These are phyloP conservation scores for Coelopa pilipes DNA, from an alignment of 2,888 invertebrate genomes.

Conservation along the genomic window DNA sequence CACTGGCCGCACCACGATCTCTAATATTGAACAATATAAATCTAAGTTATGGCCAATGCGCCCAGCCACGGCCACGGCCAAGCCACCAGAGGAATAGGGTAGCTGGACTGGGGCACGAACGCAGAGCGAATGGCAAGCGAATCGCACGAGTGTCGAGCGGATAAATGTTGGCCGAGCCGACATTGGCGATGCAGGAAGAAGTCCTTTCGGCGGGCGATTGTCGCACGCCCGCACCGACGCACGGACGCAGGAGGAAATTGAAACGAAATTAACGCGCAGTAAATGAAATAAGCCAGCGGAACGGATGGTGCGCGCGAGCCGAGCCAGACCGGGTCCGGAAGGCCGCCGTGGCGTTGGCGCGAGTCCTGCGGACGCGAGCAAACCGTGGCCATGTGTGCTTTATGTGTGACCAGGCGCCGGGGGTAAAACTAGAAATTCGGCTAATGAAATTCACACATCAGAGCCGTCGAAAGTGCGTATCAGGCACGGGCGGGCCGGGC, in stretches of 20 bases:
- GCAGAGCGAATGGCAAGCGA: neutral
- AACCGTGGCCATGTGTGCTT: too few species aligned
- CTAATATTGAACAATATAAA: slow-evolving; percentile 32
- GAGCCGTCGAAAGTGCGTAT: too few species aligned
- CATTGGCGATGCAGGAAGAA: too few species aligned
- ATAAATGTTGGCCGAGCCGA: neutral
- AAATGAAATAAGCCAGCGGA: neutral
- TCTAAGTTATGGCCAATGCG: slow-evolving; percentile 26
- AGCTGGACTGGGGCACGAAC: too few species aligned
- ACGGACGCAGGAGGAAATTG: slow-evolving; percentile 33
- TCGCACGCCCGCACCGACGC: neutral
- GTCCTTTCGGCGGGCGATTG: neutral
- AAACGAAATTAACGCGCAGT: slow-evolving; percentile 34
- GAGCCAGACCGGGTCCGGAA: too few species aligned
- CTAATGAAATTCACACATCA: too few species aligned
- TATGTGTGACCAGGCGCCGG: neutral
- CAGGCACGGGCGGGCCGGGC: too few species aligned
- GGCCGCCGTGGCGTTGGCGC: too few species aligned
- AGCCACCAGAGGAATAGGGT: too few species aligned
- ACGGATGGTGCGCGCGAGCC: neutral
- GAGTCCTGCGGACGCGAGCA: too few species aligned
- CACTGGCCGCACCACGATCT: slow-evolving; percentile 30
- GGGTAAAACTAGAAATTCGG: neutral
- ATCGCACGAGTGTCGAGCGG: neutral
- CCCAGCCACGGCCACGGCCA: too few species aligned